A percentile compares a stretch with the other conserved stretches of the same genome.
phyloP scores from a whole-genome alignment of 2,113 vertebrate genomes.

The Gambusia affinis region DNA sequence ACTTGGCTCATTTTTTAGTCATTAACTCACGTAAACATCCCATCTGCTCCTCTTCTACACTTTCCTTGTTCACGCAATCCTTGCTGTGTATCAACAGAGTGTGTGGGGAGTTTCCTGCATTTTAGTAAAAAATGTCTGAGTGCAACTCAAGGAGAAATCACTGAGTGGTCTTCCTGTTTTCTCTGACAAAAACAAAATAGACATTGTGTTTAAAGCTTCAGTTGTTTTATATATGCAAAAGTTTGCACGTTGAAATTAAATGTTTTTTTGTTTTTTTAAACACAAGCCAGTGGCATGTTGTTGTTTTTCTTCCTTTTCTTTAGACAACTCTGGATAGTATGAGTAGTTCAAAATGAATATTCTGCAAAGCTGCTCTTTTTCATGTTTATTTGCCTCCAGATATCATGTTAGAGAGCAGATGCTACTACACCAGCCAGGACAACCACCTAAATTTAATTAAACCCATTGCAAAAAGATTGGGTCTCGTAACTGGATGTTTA shows the following conservation, averaged over 20 bases:
- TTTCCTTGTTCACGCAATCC: conserved; percentile 43
- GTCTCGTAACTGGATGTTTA: conserved; percentile 50
- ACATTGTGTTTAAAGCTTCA: neutral
- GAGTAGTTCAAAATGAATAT: conserved; percentile 46
- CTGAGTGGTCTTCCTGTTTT: conserved; percentile 1
- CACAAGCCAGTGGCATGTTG: neutral
- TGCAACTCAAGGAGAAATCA: conserved; percentile 46
- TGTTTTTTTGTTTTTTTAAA: too few relatives aligned
- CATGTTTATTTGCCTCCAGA: conserved; percentile 62
- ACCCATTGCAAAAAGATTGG: conserved; percentile 44
- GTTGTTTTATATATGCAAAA: neutral
- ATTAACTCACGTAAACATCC: conserved; percentile 71
- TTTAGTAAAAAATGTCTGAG: conserved; percentile 32
- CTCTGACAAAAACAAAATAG: neutral
- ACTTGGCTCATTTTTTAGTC: conserved; percentile 64
- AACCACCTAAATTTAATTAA: conserved; percentile 67
- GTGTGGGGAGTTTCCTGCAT: conserved; percentile 51
- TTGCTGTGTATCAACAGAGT: conserved; percentile 36
- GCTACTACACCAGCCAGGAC: conserved; percentile 49
- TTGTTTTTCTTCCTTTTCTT: neutral
- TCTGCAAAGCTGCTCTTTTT: conserved; percentile 18
- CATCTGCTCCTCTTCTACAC: conserved; percentile 68
- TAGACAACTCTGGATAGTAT: conserved; percentile 1
- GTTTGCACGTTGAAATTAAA: neutral
- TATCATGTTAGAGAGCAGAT: conserved; percentile 47